Conservation (phyloP, 2,113 vertebrate species). For the Mirza zaza region DNA sequence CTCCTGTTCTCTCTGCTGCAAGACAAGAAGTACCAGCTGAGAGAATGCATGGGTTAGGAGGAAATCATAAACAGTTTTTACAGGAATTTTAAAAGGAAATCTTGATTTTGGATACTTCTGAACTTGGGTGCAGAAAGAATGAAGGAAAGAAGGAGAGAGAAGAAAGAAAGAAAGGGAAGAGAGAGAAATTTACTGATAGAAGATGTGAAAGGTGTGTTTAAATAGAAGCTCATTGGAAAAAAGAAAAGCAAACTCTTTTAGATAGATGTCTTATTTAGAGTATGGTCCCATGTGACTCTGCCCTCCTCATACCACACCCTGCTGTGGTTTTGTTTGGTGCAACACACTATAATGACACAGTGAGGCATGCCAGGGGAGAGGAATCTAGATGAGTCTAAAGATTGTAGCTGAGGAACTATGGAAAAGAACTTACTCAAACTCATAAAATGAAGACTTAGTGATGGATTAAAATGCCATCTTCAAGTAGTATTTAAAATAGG, state of each 20-base stretch:
- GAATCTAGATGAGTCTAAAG: background rate
- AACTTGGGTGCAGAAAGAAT: background rate
- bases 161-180: background rate
- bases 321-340: background rate
- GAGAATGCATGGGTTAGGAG: background rate
- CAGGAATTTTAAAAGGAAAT: background rate
- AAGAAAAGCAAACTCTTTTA: background rate
- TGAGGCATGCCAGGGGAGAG: background rate
- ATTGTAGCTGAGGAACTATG: background rate
- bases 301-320: rapidly evolving
- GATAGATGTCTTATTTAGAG: background rate
- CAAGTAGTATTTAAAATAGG: background rate
- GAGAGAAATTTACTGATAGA: background rate
- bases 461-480: background rate
- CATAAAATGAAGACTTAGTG: background rate
- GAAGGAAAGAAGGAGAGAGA: too few species aligned
- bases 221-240: background rate
- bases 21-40: background rate
- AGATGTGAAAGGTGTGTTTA: background rate
- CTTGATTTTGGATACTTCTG: background rate
- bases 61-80: background rate
- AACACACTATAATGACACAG: rapidly evolving
- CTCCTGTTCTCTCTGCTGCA: background rate
- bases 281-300: background rate
- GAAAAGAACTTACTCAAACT: background rate